Evolutionary conservation across 1,140 invertebrate genomes (phyloP).

Genomic region (Drosophila willistoni): DNA sequence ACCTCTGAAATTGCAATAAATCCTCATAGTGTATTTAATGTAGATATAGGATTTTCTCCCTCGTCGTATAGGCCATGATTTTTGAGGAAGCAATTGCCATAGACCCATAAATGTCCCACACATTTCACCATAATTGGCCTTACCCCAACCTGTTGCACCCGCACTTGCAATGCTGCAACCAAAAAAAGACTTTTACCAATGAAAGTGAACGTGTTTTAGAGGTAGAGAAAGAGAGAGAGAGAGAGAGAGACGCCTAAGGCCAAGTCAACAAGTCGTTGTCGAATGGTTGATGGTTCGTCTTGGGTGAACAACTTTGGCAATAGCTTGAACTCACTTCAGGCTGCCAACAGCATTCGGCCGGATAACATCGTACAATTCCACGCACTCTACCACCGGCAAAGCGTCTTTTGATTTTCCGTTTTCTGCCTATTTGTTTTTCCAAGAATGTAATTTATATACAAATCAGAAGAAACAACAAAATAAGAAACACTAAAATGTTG

Average conservation of each 20-base stretch:
- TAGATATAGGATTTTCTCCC: too few species aligned
- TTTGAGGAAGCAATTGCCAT: slow-evolving; percentile 19
- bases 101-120: slow-evolving; percentile 13
- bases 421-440: too few species aligned
- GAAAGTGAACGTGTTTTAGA: slow-evolving; percentile 76
- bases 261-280: slow-evolving; percentile 22
- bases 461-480: neutral
- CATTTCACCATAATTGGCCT: slow-evolving; percentile 25
- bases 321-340: slow-evolving; percentile 72
- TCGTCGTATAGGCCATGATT: too few species aligned
- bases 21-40: too few species aligned
- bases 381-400: neutral
- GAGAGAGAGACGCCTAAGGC: slow-evolving; percentile 9
- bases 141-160: slow-evolving; percentile 21
- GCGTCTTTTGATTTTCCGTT: neutral
- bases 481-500: slow-evolving; percentile 64
- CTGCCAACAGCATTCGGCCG: slow-evolving; percentile 54
- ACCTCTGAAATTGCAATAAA: too few species aligned
- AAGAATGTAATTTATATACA: too few species aligned
- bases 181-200: slow-evolving; percentile 61
- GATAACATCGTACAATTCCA: slow-evolving; percentile 51
- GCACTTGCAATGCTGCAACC: neutral
- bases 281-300: slow-evolving; percentile 41
- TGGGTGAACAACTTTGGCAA: slow-evolving; percentile 78
- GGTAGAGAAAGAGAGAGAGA: slow-evolving; percentile 13